phyloP scores from a whole-genome alignment of 1,140 invertebrate genomes.

The Megalonaias nervosa region DNA sequence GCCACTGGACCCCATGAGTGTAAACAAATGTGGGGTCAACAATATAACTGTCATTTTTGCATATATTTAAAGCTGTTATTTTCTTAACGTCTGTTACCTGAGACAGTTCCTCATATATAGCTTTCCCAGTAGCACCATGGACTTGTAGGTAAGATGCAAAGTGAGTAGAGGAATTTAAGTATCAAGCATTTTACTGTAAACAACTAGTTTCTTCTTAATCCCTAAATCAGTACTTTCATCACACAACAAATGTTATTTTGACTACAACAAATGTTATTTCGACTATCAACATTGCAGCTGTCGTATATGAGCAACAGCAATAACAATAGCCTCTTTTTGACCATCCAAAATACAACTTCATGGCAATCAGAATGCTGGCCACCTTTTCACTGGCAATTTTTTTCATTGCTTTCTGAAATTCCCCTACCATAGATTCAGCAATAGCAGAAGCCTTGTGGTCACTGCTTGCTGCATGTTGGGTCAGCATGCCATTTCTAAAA shows the following conservation, averaged over 20 bases:
- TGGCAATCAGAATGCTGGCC: no score
- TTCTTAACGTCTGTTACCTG: not conserved
- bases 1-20: no score
- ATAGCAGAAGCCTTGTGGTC: no score
- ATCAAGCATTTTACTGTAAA: constrained; percentile 8
- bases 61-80: constrained; percentile 6
- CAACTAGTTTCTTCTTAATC: constrained; percentile 10
- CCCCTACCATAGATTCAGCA: no score
- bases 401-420: no score
- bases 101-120: constrained; percentile 6
- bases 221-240: constrained; percentile 21
- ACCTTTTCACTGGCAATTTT: no score
- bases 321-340: no score
- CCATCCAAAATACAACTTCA: no score
- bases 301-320: constrained; percentile 6
- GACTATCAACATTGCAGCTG: not conserved
- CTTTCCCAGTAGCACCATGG: constrained; percentile 13
- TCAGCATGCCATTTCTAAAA: no score
- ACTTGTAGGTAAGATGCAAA: constrained; percentile 7
- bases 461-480: no score
- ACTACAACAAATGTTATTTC: not conserved
- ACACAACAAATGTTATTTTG: not conserved
- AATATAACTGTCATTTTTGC: no score
- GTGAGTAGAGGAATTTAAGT: constrained; percentile 3
- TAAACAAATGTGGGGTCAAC: no score